Evolutionary conservation across 2,113 vertebrate species (phyloP), one percentile per base, ranked within the genome.

Genomic region (Seriola aureovittata): DNA sequence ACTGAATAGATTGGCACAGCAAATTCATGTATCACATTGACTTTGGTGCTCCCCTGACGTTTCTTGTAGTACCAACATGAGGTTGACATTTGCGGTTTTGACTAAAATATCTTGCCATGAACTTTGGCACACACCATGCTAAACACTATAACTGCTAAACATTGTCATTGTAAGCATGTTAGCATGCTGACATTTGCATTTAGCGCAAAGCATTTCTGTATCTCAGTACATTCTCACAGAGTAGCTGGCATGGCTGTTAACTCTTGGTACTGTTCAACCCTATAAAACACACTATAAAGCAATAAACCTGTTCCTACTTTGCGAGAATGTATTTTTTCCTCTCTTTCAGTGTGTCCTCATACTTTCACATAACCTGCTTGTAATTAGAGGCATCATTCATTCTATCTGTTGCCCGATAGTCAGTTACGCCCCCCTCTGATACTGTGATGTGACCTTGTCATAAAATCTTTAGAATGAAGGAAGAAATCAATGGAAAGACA

Each of bases 391-490:
- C 32, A 25, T 44, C 25, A n/a, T 74, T 75, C 62, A 71, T 71
- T 63, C 64, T 65, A 36, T 34, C 16, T 62, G 42, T 25, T 71
- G 19, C 59, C 58, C 72, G 36, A 75, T 65, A 54, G 84, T 90
- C 81, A 80, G 59, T 90, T 76, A 58, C 32, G 12, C n/a, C 75
- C 63, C 29, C 46, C 71, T 57, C 63, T 71, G 50, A 89, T 85
- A 57, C 40, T 73, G 67, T 78, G 78, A 87, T 62, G 46, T 14
- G 40, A 70, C 55, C 68, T 78, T 81, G 86, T 89, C 84, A 90
- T 85, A 82, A 85, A 85, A 90, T 84, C 84, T 72, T 85, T 89
- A 86, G 32, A 78, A 67, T 71, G 38, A 58, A 66, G 17, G 42
- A 32, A 71, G 12, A 25, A 80, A 93, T 93, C 82, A 62, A 85